Evolutionary conservation across 30 jellyfish, hydroid and myxozoan species (phyloP).

Genomic region (Aurelia sp.): DNA sequence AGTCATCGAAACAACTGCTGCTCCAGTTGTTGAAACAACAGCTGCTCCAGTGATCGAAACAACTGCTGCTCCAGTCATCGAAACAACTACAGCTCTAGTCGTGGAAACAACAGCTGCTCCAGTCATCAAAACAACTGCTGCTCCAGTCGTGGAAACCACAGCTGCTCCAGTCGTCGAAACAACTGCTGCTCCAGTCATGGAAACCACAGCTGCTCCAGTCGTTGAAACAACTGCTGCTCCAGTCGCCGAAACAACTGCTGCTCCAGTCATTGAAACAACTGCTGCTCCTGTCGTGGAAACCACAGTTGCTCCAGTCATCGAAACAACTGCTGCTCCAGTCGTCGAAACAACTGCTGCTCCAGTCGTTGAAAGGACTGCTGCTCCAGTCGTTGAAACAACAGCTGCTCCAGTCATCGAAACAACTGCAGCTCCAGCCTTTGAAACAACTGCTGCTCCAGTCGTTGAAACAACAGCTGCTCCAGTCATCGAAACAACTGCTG

Average conservation of each 20-base stretch:
- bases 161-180: conserved; percentile 22
- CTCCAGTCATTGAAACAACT: conserved; percentile 8
- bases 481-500: conserved; percentile 5
- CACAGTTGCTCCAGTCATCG: not conserved
- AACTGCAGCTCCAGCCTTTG: not conserved
- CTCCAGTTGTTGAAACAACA: not conserved
- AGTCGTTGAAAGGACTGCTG: conserved; percentile 13
- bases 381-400: conserved; percentile 2
- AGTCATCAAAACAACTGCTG: conserved; percentile 12
- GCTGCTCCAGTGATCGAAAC: not conserved
- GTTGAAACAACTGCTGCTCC: conserved; percentile 14
- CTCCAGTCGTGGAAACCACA: conserved; percentile 21
- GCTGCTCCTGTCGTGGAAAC: conserved; percentile 11
- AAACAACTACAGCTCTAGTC: conserved; percentile 11
- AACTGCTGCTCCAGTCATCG: conserved; percentile 9
- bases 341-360: conserved; percentile 9
- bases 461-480: conserved; percentile 13
- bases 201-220: conserved; percentile 2
- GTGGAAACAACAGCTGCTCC: conserved; percentile 21
- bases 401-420: conserved; percentile 6
- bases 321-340: conserved; percentile 14
- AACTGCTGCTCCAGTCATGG: not conserved
- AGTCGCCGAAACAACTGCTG: conserved; percentile 1
- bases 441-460: conserved; percentile 7
- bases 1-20: conserved; percentile 21